These are phyloP conservation scores for Nemapogon koenigi DNA, from an alignment of 2,888 invertebrate species.

Conservation along the genomic window DNA sequence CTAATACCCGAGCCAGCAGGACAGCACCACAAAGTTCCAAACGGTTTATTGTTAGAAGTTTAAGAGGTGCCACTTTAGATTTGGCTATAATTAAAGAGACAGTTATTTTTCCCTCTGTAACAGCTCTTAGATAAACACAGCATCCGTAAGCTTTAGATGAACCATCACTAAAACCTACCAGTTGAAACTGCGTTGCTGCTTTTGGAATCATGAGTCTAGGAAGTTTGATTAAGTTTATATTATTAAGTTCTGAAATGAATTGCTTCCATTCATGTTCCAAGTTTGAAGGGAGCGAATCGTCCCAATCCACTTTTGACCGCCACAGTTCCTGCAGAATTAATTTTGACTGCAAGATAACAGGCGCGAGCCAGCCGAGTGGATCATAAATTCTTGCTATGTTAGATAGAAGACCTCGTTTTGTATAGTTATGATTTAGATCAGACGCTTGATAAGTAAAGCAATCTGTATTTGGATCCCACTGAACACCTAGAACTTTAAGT, in stretches of 20 bases:
- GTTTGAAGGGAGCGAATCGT: conserved; percentile 11
- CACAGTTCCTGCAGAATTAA: conserved; percentile 15
- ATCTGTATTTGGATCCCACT: too few species aligned
- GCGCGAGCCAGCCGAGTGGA: too few species aligned
- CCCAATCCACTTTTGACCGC: conserved; percentile 13
- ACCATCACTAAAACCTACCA: too few species aligned
- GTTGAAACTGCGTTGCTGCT: conserved; percentile 1
- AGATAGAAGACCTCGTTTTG: too few species aligned
- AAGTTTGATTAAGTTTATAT: not conserved
- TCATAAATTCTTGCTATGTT: conserved; percentile 11
- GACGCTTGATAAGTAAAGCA: too few species aligned
- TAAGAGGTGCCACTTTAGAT: too few species aligned
- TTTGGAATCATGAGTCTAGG: not conserved
- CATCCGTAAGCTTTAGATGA: conserved; percentile 9
- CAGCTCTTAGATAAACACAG: conserved; percentile 6
- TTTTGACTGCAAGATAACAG: conserved; percentile 15
- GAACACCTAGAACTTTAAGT: too few species aligned
- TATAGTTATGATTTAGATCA: too few species aligned
- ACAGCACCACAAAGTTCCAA: too few species aligned
- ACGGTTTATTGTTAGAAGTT: conserved; percentile 7
- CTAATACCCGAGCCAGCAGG: not conserved
- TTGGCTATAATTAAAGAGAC: too few species aligned
- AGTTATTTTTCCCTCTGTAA: not conserved
- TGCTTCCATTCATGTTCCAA: conserved; percentile 8
- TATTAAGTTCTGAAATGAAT: conserved; percentile 3